Conservation (phyloP, 2,797 vertebrate genomes). For the Gymnopithys bicolor region DNA sequence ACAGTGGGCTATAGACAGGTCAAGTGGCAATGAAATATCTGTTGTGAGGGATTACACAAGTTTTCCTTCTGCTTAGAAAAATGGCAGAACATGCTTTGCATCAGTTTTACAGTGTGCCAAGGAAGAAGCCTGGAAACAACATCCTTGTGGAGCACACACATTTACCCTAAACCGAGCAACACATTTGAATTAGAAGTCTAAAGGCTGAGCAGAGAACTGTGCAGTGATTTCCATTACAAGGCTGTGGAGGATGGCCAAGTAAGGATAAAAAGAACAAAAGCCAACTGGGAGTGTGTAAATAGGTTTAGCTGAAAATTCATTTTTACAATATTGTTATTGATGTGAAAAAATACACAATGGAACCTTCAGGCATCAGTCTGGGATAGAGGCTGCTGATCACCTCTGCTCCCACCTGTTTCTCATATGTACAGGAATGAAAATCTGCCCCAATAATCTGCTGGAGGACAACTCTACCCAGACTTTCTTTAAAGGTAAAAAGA, state of each 20-base stretch:
- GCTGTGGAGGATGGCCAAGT: neutral
- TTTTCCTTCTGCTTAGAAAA: neutral
- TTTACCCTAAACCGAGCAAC: neutral
- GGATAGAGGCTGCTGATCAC: neutral
- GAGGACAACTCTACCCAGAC: neutral
- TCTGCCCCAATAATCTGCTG: neutral
- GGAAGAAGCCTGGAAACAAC: neutral
- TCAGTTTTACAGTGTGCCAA: neutral
- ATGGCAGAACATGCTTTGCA: neutral
- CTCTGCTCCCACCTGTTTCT: neutral
- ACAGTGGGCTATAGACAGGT: neutral
- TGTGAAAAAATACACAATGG: neutral
- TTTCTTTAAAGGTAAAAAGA: neutral
- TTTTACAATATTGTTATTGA: neutral
- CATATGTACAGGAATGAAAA: neutral
- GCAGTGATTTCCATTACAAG: neutral
- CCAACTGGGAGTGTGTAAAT: neutral
- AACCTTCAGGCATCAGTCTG: neutral
- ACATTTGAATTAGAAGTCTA: neutral
- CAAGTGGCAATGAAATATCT: neutral
- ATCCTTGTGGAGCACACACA: neutral
- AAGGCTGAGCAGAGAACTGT: neutral
- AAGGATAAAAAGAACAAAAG: neutral
- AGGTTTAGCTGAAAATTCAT: neutral
- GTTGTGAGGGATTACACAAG: neutral